Base-by-base conservation (phyloP, 2,888 invertebrate genomes). In the Agrotis ipsilon region DNA sequence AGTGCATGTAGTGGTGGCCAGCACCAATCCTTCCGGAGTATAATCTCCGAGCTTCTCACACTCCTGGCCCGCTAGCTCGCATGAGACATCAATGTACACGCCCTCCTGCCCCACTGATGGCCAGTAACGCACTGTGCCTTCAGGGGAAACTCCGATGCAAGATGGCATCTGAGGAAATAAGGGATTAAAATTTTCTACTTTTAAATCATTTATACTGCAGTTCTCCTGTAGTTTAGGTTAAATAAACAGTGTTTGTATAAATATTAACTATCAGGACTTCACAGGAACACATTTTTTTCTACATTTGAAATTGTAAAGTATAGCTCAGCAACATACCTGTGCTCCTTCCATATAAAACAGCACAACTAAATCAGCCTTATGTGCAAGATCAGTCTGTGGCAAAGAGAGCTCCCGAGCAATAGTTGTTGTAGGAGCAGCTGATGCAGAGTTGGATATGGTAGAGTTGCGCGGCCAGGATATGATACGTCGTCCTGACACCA, bases 41-140 rank as follows among this genome's bases (percentile, higher is more conserved):
- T 97, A 95, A 79, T 97, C 97, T 1, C 97, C 96, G 21, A 98
- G 94, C 68, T 97, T 97, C 85, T 98, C 98, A 86, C 98, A 98
- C 94, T 98, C 98, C 92, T 98, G 98, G 0, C 98, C 98, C 43
- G 98, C 98, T 46, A 99, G 95, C 89, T 99, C 99, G 3, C 98
- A 98, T 69, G 97, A 97, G 55, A 98, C 97, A 90, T 99, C 99
- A 18, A 98, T 97, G 16, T 98, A 98, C 1, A 98, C 97, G 0
- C 98, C 98, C 89, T 99, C 99, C 85, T 99, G 98, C 0, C 98
- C 98, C 49, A 99, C 97, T 6, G 98, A 98, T 0, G 98, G 97
- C 99, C 99, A 99, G 93, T 98, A 99, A 1, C 99, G 97, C 1
- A 99, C 98, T 62, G 98, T 97, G 48, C 99, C 99, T 90, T 99